Percentiles rank a stretch among this genome's conserved stretches.
These are phyloP conservation scores for Andrena bucephala DNA, from an alignment of 2,888 invertebrate genomes.

Conservation along the genomic window DNA sequence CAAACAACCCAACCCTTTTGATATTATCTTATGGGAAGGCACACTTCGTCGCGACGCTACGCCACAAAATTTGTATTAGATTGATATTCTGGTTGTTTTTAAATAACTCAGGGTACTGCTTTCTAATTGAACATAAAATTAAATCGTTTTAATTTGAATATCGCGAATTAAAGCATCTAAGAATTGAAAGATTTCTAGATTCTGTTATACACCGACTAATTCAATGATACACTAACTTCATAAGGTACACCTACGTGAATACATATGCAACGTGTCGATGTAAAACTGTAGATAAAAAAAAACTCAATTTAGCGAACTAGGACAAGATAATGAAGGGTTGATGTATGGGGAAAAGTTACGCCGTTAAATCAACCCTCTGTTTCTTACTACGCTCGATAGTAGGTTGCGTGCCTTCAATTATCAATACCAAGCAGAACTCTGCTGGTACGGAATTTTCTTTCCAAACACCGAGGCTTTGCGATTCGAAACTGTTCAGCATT, in stretches of 20 bases:
- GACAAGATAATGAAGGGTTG: constrained; percentile 52
- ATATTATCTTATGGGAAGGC: no score
- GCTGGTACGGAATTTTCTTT: constrained; percentile 41
- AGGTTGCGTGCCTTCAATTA: constrained; percentile 59
- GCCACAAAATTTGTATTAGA: no score
- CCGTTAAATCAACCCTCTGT: constrained; percentile 41
- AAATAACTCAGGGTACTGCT: no score
- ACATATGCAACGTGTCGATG: background rate
- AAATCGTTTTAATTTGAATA: no score
- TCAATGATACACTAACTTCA: background rate
- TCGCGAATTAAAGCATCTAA: no score
- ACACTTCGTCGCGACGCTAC: no score
- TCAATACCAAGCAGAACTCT: constrained; percentile 49
- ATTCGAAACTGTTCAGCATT: constrained; percentile 27
- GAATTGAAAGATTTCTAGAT: no score
- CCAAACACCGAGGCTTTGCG: constrained; percentile 26
- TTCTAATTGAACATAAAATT: no score
- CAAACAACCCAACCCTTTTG: no score
- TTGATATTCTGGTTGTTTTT: no score
- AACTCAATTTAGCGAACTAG: constrained; percentile 34
- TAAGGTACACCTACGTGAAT: background rate
- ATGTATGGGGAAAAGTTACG: constrained; percentile 55
- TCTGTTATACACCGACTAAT: background rate
- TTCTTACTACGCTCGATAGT: constrained; percentile 45
- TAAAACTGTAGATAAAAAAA: constrained; percentile 29